Conservation (phyloP, 2,888 invertebrate species). For the Lepeophtheirus nordmannii region DNA sequence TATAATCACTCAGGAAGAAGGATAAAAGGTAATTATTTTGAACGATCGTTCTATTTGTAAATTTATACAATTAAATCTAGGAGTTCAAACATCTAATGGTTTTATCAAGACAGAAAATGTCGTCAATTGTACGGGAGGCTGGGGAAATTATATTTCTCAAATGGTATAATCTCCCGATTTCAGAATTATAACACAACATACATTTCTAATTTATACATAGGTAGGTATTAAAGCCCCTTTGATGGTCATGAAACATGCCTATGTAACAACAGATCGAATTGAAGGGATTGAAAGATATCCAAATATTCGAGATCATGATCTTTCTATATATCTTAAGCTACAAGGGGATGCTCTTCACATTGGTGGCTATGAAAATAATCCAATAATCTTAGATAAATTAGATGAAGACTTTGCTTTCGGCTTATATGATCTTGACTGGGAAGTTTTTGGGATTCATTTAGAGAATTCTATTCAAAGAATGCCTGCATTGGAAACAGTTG, state of each 20-base stretch:
- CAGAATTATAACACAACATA: too few relatives aligned
- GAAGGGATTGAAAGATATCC: constrained; percentile 57
- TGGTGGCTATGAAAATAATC: constrained; percentile 76
- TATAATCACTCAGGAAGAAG: background rate
- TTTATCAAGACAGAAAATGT: constrained; percentile 58
- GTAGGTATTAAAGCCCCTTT: constrained; percentile 55
- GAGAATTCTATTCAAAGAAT: constrained; percentile 51
- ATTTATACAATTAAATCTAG: constrained; percentile 31
- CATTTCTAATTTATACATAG: constrained; percentile 26
- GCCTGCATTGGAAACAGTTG: constrained; percentile 54
- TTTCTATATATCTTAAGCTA: constrained; percentile 60
- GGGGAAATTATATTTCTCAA: constrained; percentile 58
- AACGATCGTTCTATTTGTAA: background rate
- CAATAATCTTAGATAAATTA: constrained; percentile 58
- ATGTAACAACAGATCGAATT: constrained; percentile 63
- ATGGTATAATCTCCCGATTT: constrained; percentile 31
- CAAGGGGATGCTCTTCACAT: constrained; percentile 66
- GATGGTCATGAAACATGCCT: constrained; percentile 71
- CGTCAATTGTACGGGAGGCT: constrained; percentile 63
- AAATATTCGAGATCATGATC: constrained; percentile 72
- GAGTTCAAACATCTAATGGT: constrained; percentile 58
- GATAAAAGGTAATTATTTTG: constrained; percentile 22
- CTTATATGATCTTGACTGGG: constrained; percentile 72
- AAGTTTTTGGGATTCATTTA: constrained; percentile 61
- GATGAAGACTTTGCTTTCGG: constrained; percentile 62